Percentiles rank a stretch among this genome's conserved stretches.
Conservation (phyloP, 2,888 invertebrate genomes). For the Choristoneura rosaceana region DNA sequence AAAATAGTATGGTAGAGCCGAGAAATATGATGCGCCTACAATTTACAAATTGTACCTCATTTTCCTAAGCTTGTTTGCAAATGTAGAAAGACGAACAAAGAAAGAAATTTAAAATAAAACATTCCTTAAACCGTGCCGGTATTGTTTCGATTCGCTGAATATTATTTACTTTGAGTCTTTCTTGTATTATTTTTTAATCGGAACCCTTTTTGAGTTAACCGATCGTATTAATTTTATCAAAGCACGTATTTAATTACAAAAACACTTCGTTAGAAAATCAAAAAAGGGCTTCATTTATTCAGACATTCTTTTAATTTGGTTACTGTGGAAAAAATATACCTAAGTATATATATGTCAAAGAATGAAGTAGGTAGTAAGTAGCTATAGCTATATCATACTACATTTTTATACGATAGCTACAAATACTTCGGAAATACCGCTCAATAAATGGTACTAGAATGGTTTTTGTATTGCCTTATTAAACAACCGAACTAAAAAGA, state of each 20-base stretch:
- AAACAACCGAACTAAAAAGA: slow-evolving; percentile 26
- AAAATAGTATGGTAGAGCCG: background rate
- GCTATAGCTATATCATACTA: no score
- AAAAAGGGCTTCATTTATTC: background rate
- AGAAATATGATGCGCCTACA: background rate
- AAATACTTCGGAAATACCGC: slow-evolving; percentile 6
- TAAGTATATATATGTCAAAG: no score
- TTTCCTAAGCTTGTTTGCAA: slow-evolving; percentile 4
- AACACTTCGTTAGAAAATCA: background rate
- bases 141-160: slow-evolving; percentile 10
- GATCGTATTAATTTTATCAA: background rate
- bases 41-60: background rate
- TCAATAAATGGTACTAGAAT: slow-evolving; percentile 15
- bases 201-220: background rate
- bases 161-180: slow-evolving; percentile 10
- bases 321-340: background rate
- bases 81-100: slow-evolving; percentile 1
- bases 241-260: background rate
- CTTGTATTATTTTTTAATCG: background rate
- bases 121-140: background rate
- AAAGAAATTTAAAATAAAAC: slow-evolving; percentile 7
- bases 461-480: slow-evolving; percentile 13
- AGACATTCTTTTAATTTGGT: background rate
- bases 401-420: background rate
- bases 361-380: no score